Percentiles rank a stretch among this genome's conserved stretches.
These are phyloP conservation scores for Helicoverpa armigera DNA, from an alignment of 1,140 invertebrate species.

Conservation along the genomic window DNA sequence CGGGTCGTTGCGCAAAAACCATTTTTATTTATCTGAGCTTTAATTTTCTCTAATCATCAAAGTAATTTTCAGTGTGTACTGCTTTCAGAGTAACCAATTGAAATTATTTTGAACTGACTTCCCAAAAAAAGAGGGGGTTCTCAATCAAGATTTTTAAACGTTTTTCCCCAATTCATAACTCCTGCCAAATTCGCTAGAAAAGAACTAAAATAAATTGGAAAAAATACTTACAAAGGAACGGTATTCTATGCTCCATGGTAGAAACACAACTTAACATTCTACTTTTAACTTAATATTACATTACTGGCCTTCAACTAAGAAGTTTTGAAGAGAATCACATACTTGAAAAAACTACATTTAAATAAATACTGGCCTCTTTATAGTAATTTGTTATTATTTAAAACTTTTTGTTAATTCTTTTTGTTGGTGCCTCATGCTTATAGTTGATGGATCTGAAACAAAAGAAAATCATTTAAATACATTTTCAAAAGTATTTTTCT, in stretches of 20 bases:
- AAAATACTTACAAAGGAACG: conserved; percentile 14
- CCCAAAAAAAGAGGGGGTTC: no score
- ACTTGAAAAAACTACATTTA: conserved; percentile 9
- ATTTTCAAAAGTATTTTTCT: no score
- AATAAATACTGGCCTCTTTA: conserved; percentile 36
- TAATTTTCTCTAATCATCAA: no score
- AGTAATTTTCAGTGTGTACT: no score
- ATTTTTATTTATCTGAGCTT: no score
- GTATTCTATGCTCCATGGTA: not conserved
- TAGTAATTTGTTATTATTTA: conserved; percentile 15
- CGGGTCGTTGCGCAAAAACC: no score
- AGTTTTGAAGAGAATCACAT: conserved; percentile 21
- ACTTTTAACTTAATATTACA: not conserved
- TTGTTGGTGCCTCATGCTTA: not conserved
- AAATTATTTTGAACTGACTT: no score
- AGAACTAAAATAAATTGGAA: not conserved
- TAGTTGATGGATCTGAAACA: conserved; percentile 35
- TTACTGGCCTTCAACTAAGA: conserved; percentile 37
- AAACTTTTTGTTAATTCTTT: not conserved
- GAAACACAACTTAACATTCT: conserved; percentile 18
- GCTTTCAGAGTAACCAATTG: no score
- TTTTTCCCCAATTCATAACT: no score
- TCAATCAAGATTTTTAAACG: no score
- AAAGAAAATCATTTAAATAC: conserved; percentile 2
- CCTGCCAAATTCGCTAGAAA: no score